Evolutionary conservation across 1,140 invertebrate genomes (phyloP), one percentile per base, ranked within the genome.

Genomic region (Calycopis cecrops): DNA sequence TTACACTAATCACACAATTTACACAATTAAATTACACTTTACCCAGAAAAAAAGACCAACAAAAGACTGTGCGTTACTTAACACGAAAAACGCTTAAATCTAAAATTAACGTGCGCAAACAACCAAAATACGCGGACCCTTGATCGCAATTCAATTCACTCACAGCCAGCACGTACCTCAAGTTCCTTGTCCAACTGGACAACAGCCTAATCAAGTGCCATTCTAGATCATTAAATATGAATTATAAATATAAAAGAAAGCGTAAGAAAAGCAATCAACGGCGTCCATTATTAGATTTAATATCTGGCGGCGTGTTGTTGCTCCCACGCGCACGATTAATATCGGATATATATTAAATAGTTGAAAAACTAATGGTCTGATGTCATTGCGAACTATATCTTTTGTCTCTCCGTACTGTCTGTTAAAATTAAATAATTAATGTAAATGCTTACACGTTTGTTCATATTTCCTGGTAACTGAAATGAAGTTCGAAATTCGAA

Each of bases 171-270:
- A 60, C 52, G 55, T 59, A 65, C 62, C 59, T 66, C 18, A 67
- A 18, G 62, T 71, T 33, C 70, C 76, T 49, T 3, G 7, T 18
- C 66, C 63, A 1, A 60, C 38, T 78, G 69, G 77, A 48, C 57
- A 49, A 67, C 54, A 67, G 67, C 69, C 69, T 69, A 73, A 79
- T 78, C 73, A 71, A 74, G 70, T 69, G 69, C 73, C 74, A 82
- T 78, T 72, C 74, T 78, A 70, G 76, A 83, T 84, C 79, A 78
- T 83, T 83, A 79, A 83, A 81, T 79, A 81, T 81, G 73, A 80
- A 83, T 81, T 83, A 83, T 84, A 81, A 82, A 82, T 79, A 77
- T 76, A 74, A 82, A 76, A 81, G 76, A 79, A 81, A 77, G 69
- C 69, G 73, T 54, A 80, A 83, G 76, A 79, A 79, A 80, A 77